Percentiles rank a stretch among this genome's conserved stretches.
These are phyloP conservation scores for Terrapene triunguis DNA, from an alignment of 2,113 vertebrate genomes.

Conservation along the genomic window DNA sequence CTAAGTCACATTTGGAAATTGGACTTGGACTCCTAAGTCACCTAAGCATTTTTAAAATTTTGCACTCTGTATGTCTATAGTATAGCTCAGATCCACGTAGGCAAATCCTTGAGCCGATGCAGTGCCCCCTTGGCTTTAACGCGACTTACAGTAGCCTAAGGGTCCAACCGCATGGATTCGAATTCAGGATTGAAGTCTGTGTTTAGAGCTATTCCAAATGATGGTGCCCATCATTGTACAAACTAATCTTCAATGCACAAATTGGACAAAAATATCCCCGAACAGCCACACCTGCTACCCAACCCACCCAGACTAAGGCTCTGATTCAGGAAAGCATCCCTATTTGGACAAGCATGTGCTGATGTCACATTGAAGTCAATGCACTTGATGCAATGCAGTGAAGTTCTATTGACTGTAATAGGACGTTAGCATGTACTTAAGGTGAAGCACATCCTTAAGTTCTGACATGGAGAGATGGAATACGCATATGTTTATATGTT, in stretches of 20 bases:
- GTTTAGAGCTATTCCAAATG: not conserved
- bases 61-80: rapidly evolving
- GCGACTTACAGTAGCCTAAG: not conserved
- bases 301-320: too few species aligned
- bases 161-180: not conserved
- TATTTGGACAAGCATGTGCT: not conserved
- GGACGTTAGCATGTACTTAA: not conserved
- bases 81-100: not conserved
- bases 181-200: not conserved
- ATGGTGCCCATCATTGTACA: not conserved
- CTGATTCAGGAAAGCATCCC: not conserved
- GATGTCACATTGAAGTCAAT: not conserved
- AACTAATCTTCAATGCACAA: constrained; percentile 29
- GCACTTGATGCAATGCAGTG: too few species aligned
- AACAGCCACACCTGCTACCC: constrained; percentile 41
- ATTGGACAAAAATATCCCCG: constrained; percentile 7
- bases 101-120: not conserved
- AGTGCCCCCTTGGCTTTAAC: not conserved
- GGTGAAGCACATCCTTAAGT: constrained; percentile 61
- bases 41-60: not conserved
- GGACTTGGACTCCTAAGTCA: not conserved
- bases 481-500: constrained; percentile 71
- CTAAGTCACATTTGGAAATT: not conserved
- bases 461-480: constrained; percentile 68
- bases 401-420: not conserved